Evolutionary conservation across 2,113 vertebrate species (phyloP).

Genomic region (Vulpes ferrilata): DNA sequence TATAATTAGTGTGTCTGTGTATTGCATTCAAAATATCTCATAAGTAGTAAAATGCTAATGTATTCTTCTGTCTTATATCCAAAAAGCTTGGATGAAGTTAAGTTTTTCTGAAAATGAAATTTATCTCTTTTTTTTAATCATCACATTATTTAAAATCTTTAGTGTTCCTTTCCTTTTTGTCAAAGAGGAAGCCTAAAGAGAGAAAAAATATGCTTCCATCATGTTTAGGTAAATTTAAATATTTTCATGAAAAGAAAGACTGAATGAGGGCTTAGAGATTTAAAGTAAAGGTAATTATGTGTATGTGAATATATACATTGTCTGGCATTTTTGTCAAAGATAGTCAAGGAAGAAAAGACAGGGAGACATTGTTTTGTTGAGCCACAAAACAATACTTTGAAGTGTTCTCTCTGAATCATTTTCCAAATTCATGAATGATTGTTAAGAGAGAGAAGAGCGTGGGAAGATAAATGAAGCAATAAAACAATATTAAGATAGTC

Average conservation of each 20-base stretch:
- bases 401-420: slow-evolving; percentile 22
- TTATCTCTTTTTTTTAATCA: not conserved
- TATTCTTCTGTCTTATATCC: not conserved
- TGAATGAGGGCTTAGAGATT: not conserved
- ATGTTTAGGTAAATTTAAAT: slow-evolving; percentile 8
- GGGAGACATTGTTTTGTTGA: not conserved
- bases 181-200: not conserved
- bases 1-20: not conserved
- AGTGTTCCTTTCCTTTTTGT: not conserved
- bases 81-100: not conserved
- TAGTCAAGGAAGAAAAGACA: not conserved
- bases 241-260: not conserved
- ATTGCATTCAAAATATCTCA: not conserved
- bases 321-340: not conserved
- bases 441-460: not conserved
- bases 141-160: slow-evolving; percentile 13
- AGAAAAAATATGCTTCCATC: not conserved
- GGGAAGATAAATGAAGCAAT: slow-evolving; percentile 48
- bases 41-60: not conserved
- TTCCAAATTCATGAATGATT: not conserved
- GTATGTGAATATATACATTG: not conserved
- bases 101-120: not conserved
- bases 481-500: not conserved
- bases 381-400: slow-evolving; percentile 5
- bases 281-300: not conserved